phyloP scores from a whole-genome alignment of 2,888 invertebrate genomes.

The Galerucella pusilla region DNA sequence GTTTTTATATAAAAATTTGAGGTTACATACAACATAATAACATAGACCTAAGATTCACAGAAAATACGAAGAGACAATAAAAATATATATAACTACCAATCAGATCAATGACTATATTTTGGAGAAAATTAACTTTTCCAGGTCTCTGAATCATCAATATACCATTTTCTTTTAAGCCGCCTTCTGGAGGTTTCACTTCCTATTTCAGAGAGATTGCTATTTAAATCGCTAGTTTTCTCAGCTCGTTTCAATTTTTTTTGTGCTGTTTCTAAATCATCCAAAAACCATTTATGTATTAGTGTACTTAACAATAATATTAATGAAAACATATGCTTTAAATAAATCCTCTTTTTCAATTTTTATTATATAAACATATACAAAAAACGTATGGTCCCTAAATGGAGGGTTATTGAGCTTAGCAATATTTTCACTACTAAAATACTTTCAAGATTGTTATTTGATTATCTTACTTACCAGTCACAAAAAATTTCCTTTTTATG shows the following conservation, averaged over 20 bases:
- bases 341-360: not conserved
- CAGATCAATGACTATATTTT: too few species aligned
- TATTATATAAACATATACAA: not conserved
- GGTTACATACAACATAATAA: not conserved
- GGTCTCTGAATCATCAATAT: too few species aligned
- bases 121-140: too few species aligned
- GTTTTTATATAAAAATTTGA: not conserved
- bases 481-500: not conserved
- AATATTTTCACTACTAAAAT: not conserved
- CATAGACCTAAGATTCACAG: too few species aligned
- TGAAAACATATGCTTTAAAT: not conserved
- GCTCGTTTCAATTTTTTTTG: too few species aligned
- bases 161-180: too few species aligned
- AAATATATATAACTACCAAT: too few species aligned
- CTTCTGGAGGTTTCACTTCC: too few species aligned
- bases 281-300: conserved; percentile 2
- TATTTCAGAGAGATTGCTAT: too few species aligned
- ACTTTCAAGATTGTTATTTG: not conserved
- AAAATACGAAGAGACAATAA: too few species aligned
- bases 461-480: conserved; percentile 1
- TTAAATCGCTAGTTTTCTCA: too few species aligned
- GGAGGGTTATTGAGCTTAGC: too few species aligned
- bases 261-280: not conserved
- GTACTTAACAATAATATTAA: not conserved
- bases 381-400: not conserved